These are phyloP conservation scores for Spinus olivaceus DNA, from an alignment of 2,797 vertebrate genomes.

Conservation along the genomic window DNA sequence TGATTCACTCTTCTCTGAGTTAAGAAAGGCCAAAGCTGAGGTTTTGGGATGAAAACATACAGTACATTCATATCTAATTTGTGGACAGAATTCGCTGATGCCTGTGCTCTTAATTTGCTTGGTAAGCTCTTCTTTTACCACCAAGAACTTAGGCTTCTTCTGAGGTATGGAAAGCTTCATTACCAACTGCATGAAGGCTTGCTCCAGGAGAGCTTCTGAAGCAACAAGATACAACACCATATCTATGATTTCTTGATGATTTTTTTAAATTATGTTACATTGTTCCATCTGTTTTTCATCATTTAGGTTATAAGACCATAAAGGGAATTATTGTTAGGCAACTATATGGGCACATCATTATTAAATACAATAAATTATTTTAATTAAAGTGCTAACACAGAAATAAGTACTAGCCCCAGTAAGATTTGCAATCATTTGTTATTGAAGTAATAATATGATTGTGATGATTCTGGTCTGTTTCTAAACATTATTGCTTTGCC, in stretches of 20 bases:
- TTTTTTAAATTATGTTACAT: neutral
- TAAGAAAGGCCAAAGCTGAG: constrained; percentile 48
- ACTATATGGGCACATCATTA: neutral
- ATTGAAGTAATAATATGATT: neutral
- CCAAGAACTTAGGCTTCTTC: constrained; percentile 13
- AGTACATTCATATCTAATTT: constrained; percentile 69
- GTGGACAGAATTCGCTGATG: constrained; percentile 74
- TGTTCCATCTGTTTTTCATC: neutral
- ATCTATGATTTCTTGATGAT: neutral
- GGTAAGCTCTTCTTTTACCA: constrained; percentile 68
- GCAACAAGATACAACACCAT: neutral
- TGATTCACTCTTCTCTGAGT: constrained; percentile 60
- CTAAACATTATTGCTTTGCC: neutral
- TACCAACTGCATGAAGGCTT: constrained; percentile 29
- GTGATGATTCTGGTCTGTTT: neutral
- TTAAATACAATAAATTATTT: neutral
- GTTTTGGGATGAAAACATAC: constrained; percentile 64
- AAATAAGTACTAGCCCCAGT: neutral
- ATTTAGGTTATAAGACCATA: neutral
- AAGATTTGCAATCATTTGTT: neutral
- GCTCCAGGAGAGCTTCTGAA: neutral
- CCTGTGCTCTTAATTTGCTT: constrained; percentile 63
- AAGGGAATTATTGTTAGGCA: neutral
- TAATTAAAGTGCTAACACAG: neutral
- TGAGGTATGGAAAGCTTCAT: constrained; percentile 42